phyloP scores from a whole-genome alignment of 92 coral and sea anemone genomes.

The Actinostola sp. region DNA sequence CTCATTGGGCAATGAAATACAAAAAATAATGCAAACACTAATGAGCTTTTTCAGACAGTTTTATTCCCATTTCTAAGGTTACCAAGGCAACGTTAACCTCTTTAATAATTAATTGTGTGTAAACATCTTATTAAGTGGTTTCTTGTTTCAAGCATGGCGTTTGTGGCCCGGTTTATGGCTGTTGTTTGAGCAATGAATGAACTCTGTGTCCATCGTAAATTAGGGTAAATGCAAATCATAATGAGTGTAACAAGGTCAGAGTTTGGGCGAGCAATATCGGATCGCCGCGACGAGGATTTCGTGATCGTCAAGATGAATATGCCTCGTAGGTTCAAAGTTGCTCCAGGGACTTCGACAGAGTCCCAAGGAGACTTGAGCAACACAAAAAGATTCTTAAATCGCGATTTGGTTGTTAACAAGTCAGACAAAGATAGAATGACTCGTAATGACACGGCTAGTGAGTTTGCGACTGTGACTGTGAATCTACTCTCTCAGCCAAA shows the following conservation, averaged over 20 bases:
- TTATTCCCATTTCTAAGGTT: constrained; percentile 10
- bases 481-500: constrained; percentile 60
- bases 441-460: constrained; percentile 20
- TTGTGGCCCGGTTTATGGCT: constrained; percentile 19
- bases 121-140: constrained; percentile 28
- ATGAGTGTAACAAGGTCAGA: constrained; percentile 19
- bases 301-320: constrained; percentile 46
- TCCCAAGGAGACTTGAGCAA: constrained; percentile 55
- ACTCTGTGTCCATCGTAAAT: constrained; percentile 13
- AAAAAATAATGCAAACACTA: no score
- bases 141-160: constrained; percentile 14
- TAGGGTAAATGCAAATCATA: constrained; percentile 25
- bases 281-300: constrained; percentile 17
- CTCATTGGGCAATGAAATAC: not conserved
- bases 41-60: no score
- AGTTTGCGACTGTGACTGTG: constrained; percentile 77
- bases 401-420: constrained; percentile 41
- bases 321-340: constrained; percentile 18
- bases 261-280: not conserved
- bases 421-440: constrained; percentile 41
- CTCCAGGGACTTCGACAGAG: constrained; percentile 30
- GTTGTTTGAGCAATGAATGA: constrained; percentile 29
- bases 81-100: constrained; percentile 30
- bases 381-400: constrained; percentile 40
- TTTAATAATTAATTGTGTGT: constrained; percentile 22